phyloP scores from a whole-genome alignment of 1,140 invertebrate genomes.

The Pachypsylla venusta region DNA sequence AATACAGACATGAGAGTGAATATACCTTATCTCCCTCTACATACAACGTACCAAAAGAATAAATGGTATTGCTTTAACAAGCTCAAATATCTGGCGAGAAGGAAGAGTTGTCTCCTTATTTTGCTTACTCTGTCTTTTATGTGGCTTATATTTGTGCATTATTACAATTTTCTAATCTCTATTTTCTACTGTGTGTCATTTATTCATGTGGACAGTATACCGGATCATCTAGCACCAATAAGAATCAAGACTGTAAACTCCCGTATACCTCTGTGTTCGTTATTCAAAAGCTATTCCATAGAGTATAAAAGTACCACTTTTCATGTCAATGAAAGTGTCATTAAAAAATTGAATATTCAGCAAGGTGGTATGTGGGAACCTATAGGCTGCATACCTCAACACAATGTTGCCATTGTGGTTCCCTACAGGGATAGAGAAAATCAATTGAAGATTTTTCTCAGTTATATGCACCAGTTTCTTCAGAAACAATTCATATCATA shows the following conservation, averaged over 20 bases:
- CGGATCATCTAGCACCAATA: not conserved
- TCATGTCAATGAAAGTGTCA: not conserved
- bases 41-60: not conserved
- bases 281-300: not conserved
- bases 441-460: slow-evolving; percentile 66
- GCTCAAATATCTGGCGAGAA: not conserved
- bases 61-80: not conserved
- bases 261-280: not conserved
- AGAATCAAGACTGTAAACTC: not conserved
- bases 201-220: not conserved
- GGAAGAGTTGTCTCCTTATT: not conserved
- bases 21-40: not conserved
- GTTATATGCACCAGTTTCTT: slow-evolving; percentile 80
- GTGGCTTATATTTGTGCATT: not conserved
- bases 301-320: not conserved
- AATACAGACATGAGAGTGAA: not conserved
- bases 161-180: not conserved
- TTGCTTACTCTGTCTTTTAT: not conserved
- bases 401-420: slow-evolving; percentile 71
- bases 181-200: slow-evolving; percentile 5
- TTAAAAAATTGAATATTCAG: slow-evolving; percentile 18
- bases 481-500: slow-evolving; percentile 74
- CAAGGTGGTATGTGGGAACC: slow-evolving; percentile 57
- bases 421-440: slow-evolving; percentile 70
- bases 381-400: slow-evolving; percentile 49